Evolutionary conservation across 2,113 vertebrate genomes (phyloP), one percentile per base, ranked within the genome.

Genomic region (Anser brachyrhynchus): DNA sequence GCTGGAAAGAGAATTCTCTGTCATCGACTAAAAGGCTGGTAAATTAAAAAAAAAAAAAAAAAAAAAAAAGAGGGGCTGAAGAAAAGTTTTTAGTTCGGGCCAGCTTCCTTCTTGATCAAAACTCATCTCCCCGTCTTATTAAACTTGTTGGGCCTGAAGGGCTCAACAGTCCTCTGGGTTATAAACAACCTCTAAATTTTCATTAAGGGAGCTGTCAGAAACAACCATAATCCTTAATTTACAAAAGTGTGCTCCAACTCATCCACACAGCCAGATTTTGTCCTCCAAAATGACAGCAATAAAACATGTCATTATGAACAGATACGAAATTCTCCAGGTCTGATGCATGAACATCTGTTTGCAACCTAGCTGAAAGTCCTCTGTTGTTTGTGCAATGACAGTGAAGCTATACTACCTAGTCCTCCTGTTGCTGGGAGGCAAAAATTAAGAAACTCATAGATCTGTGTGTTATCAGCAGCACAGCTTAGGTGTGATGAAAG

Each of bases 191-290:
- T 72, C 73, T 82, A 46, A 20, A 79, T 94, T 92, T 95, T 88
- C 55, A 80, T 90, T 88, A 90, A 86, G 19, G 10, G 26, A 92
- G 8, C 41, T 90, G 82, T 90, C 43, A 92, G 52, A 94, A 90
- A 77, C 39, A 1, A 71, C 55, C 61, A 54, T 72, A 90, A 86
- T 93, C 49, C 46, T 82, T 82, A 84, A 90, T 35, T 75, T 89
- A 13, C 37, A 83, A 52, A 89, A 88, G n/a, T 29, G 61, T 74
- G 17, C 26, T 73, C 52, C 80, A 73, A 18, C 35, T 84, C 54
- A 43, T 94, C 35, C 72, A 79, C 59, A 41, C 31, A 86, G 61
- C 64, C 59, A 89, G 44, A 90, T 80, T 90, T 85, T 90, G 22
- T 33, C 31, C 41, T 86, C 52, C 55, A 74, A 73, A 94, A 95